These are phyloP conservation scores for Sarcophaga bullata DNA, from an alignment of 1,140 invertebrate genomes.

Conservation along the genomic window DNA sequence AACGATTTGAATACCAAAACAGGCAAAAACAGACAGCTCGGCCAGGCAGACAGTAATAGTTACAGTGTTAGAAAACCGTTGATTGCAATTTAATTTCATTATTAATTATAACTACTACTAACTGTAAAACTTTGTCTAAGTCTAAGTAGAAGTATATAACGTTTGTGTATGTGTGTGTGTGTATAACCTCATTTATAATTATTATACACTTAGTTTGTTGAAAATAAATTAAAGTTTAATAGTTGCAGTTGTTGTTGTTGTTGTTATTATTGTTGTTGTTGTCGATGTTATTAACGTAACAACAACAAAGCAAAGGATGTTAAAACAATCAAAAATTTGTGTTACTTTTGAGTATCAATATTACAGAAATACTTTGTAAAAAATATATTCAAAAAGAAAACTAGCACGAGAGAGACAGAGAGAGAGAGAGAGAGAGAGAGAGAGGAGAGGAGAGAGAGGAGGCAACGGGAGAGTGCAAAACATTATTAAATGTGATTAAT, in stretches of 20 bases:
- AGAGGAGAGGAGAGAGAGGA: too few species aligned
- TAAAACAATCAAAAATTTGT: background rate
- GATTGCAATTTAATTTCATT: slow-evolving; percentile 37
- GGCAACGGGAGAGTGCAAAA: too few species aligned
- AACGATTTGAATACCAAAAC: too few species aligned
- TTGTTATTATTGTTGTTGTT: too few species aligned
- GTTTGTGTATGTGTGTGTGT: background rate
- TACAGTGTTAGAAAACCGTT: slow-evolving; percentile 16
- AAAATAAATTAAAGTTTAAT: slow-evolving; percentile 17
- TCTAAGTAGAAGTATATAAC: background rate
- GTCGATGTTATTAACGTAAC: background rate
- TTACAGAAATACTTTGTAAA: background rate
- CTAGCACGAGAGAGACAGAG: too few species aligned
- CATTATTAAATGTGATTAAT: slow-evolving; percentile 15
- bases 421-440: too few species aligned
- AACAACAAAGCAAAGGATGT: slow-evolving; percentile 7
- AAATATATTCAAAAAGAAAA: too few species aligned
- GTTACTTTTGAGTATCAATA: background rate
- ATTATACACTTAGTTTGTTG: background rate
- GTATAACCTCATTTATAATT: slow-evolving; percentile 22
- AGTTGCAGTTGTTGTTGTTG: too few species aligned
- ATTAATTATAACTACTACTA: slow-evolving; percentile 24
- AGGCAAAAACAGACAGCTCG: too few species aligned
- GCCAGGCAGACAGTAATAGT: background rate
- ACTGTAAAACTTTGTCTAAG: background rate